Conservation (phyloP, 1,140 invertebrate genomes). For the Atta cephalotes region DNA sequence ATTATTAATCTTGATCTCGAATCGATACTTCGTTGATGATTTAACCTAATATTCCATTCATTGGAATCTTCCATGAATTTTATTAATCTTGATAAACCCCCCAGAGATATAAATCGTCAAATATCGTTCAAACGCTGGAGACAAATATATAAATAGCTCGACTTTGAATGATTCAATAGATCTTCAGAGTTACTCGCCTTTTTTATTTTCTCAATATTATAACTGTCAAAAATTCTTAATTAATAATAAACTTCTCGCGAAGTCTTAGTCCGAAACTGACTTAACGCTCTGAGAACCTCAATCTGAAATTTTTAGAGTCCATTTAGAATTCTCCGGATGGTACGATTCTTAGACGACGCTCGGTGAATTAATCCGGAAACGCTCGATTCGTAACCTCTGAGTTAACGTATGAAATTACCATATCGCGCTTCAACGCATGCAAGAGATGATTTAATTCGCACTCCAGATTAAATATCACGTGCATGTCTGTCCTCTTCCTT, state of each 20-base stretch:
- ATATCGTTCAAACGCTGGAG: neutral
- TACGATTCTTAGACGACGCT: neutral
- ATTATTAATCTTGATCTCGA: too few species aligned
- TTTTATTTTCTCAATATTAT: neutral
- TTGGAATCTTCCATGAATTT: neutral
- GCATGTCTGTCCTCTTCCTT: neutral
- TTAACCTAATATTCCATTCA: too few species aligned
- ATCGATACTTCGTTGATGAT: too few species aligned
- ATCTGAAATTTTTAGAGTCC: neutral
- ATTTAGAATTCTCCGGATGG: neutral
- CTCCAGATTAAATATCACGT: conserved; percentile 13
- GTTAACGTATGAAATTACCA: conserved; percentile 38
- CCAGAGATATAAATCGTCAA: neutral
- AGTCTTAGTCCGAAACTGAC: neutral
- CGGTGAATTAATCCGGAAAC: conserved; percentile 32
- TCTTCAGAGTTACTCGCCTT: neutral
- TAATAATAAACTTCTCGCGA: neutral
- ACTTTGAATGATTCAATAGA: neutral
- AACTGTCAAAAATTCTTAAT: neutral
- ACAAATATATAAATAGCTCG: neutral
- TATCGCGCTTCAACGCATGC: conserved; percentile 4
- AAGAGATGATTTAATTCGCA: conserved; percentile 35
- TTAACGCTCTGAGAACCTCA: neutral
- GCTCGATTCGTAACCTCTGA: conserved; percentile 23
- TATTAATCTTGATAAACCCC: too few species aligned